Conservation (phyloP, 2,888 invertebrate genomes). For the Polia nebulosa region DNA sequence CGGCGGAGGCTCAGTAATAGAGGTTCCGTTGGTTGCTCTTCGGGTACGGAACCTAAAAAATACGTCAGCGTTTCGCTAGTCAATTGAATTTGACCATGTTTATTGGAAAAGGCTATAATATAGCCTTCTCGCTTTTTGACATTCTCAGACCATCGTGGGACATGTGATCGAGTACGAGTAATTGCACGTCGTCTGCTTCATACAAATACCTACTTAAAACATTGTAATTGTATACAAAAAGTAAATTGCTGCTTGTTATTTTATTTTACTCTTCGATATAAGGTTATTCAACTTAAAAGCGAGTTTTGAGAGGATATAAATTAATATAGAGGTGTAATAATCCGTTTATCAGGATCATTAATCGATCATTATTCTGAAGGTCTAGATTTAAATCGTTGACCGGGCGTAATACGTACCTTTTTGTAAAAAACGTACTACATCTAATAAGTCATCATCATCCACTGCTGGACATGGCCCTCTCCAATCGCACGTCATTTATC, state of each 20-base stretch:
- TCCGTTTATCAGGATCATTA: neutral
- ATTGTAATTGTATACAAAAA: constrained; percentile 4
- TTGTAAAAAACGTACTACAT: neutral
- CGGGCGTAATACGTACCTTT: neutral
- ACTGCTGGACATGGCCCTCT: neutral
- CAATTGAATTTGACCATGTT: neutral
- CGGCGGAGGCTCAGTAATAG: too few species aligned
- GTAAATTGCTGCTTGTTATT: constrained; percentile 8
- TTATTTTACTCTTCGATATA: constrained; percentile 5
- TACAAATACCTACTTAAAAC: too few species aligned
- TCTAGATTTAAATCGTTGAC: neutral
- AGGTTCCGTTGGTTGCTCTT: too few species aligned
- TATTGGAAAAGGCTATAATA: neutral
- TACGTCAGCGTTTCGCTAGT: neutral
- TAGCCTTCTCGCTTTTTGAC: neutral
- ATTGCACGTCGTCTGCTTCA: neutral
- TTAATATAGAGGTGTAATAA: neutral
- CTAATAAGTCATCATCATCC: neutral
- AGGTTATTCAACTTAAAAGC: constrained; percentile 32
- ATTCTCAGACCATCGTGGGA: neutral
- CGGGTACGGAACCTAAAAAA: too few species aligned
- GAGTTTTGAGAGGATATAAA: neutral
- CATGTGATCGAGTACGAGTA: neutral
- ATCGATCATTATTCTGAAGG: neutral
- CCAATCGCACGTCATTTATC: neutral